Base-by-base conservation (phyloP, 1,140 invertebrate genomes). In the Drosophila sp. region DNA sequence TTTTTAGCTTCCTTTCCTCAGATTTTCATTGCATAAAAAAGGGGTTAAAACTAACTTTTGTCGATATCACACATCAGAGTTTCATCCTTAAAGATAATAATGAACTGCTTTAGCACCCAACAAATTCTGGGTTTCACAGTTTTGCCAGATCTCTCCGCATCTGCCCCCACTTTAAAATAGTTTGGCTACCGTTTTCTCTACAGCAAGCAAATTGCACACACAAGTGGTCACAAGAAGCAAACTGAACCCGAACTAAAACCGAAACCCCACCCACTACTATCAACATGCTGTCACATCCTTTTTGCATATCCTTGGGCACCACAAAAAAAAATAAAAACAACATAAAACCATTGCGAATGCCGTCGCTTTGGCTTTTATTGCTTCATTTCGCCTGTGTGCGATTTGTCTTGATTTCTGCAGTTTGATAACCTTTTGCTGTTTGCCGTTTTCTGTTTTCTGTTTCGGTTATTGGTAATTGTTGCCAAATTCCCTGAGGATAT, bases 381-480 rank as follows among this genome's bases (percentile, higher is more conserved):
- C 84, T 89, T 89, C 85, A 89, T 80, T 87, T 87, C 70, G 84
- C 32, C 68, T 67, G 58, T 67, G 58, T 81, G 72, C 79, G 84
- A 87, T 87, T 87, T 87, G 85, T 84, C 89, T 89, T 84, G 84
- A 90, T 89, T 89, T 84, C 66, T 76, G 74, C 85, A 82, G 65
- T 67, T 84, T 89, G 84, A 89, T 89, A 89, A 89, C 84, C 84
- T 89, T 89, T 89, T 72, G 79, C 66, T 72, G 66, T 87, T 70
- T 79, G 76, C 60, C 75, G 64, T 67, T 75, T 75, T 23, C n/a
- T 57, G 58, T 61, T 71, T 76, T 68, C 65, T 72, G 73, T 70
- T 86, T 76, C 89, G 80, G 78, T 70, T 85, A 74, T 83, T 77
- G 71, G 84, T 84, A 89, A 87, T 89, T 90, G 84, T 80, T 89